A percentile compares a stretch with the other conserved stretches of the same genome.
phyloP scores from a whole-genome alignment of 2,888 invertebrate species.

The Nezara viridula region DNA sequence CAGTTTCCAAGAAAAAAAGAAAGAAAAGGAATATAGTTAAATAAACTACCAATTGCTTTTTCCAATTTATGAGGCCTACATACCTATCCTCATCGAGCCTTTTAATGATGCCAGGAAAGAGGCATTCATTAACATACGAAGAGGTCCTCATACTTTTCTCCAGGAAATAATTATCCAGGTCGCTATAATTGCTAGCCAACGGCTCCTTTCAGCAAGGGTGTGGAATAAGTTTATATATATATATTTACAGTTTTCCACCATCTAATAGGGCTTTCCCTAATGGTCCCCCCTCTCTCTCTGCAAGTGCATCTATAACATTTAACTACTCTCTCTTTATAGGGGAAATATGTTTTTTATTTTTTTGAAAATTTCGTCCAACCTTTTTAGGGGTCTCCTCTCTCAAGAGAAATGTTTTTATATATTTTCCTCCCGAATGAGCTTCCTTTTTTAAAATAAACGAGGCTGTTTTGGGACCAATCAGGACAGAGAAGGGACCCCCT shows the following conservation, averaged over 20 bases:
- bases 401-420: slow-evolving; percentile 46
- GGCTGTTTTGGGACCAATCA: slow-evolving; percentile 43
- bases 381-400: neutral
- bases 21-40: no score
- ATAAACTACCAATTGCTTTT: neutral
- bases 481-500: neutral
- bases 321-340: slow-evolving; percentile 18
- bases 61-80: neutral
- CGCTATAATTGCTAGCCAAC: slow-evolving; percentile 43
- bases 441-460: slow-evolving; percentile 55
- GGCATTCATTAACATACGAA: slow-evolving; percentile 40
- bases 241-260: slow-evolving; percentile 2
- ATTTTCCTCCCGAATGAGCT: slow-evolving; percentile 43
- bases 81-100: neutral
- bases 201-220: neutral
- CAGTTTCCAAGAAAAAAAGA: no score
- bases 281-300: neutral
- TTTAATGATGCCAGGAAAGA: slow-evolving; percentile 32
- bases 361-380: neutral
- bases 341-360: neutral
- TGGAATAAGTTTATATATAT: slow-evolving; percentile 11
- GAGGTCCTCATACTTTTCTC: neutral
- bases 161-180: slow-evolving; percentile 11
- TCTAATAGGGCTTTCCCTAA: neutral
- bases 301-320: neutral